Evolutionary conservation across 1,140 invertebrate species (phyloP), one percentile per base, ranked within the genome.

Genomic region (Mylabris phalerata): DNA sequence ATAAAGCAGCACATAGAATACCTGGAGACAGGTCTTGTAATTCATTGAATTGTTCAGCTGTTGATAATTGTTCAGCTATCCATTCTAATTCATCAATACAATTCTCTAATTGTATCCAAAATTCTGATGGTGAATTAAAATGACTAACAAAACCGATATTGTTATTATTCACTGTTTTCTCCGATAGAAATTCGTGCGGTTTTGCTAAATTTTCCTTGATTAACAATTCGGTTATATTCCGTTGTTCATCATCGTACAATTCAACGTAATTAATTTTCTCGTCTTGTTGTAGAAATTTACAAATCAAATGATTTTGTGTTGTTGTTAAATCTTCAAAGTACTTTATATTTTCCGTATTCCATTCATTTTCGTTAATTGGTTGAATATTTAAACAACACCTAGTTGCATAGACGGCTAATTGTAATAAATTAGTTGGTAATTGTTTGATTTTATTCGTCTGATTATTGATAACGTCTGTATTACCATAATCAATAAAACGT

Each of bases 401-500:
- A 4, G 82, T 68, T 1, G 84, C 82, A 54, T 81, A 84, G 6
- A 78, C 74, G 48, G 81, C 77, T 1, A 80, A 67, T 10, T 72
- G 71, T 51, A 73, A 75, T 61, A 80, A 74, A 42, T 77, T 71
- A 9, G 79, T 75, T 0, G 82, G 80, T 27, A 88, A 71, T 6
- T 75, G 71, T 65, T 85, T 86, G 1, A 88, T 76, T 7, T 80
- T 69, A 0, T 71, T 75, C 0, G 62, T 62, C 13, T 61, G 50
- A 50, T 83, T 84, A 40, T 83, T 77, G 0, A 87, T 77, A 0
- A 84, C 79, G 65, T 89, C 87, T 0, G 84, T 87, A 60, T 89
- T 89, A 5, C 92, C 92, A 69, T 85, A 92, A 69, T 95, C 92
- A 3, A 93, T 83, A 67, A 91, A 93, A 26, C 84, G 78, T 0